Conservation (phyloP, 1,140 invertebrate genomes). For the Coptotermes formosanus region DNA sequence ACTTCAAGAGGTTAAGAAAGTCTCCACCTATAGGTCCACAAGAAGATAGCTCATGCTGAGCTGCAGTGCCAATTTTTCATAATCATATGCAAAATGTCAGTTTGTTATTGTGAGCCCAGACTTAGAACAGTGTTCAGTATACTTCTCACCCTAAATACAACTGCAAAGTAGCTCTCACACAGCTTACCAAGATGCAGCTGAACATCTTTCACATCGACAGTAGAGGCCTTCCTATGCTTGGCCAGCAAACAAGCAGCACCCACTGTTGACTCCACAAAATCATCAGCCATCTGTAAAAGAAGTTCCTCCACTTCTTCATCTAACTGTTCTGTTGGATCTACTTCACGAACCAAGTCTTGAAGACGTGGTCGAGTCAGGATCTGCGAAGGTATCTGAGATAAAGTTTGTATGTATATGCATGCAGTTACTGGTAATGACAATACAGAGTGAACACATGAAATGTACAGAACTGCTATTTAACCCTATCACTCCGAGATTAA, state of each 20-base stretch:
- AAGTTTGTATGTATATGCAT: no score
- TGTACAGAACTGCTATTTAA: no score
- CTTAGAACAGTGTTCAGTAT: background rate
- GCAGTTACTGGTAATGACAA: no score
- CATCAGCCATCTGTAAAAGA: slow-evolving; percentile 88
- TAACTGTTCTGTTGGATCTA: slow-evolving; percentile 90
- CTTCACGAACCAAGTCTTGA: slow-evolving; percentile 88
- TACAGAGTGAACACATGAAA: no score
- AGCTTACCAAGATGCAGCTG: slow-evolving; percentile 83
- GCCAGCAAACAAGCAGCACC: slow-evolving; percentile 85
- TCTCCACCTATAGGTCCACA: no score
- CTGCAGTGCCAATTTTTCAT: no score
- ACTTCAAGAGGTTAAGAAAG: no score
- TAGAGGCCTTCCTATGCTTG: slow-evolving; percentile 87
- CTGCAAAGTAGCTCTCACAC: slow-evolving; percentile 23
- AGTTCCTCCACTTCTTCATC: slow-evolving; percentile 98
- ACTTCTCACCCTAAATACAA: background rate
- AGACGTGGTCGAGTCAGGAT: slow-evolving; percentile 81
- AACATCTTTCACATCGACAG: slow-evolving; percentile 92
- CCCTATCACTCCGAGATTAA: no score
- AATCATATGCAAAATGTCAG: background rate
- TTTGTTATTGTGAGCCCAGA: background rate
- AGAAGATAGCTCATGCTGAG: no score
- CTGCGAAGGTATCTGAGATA: slow-evolving; percentile 45
- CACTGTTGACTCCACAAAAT: slow-evolving; percentile 92